Conservation (phyloP, 2,113 vertebrate genomes). For the Tachuris rubrigastra region DNA sequence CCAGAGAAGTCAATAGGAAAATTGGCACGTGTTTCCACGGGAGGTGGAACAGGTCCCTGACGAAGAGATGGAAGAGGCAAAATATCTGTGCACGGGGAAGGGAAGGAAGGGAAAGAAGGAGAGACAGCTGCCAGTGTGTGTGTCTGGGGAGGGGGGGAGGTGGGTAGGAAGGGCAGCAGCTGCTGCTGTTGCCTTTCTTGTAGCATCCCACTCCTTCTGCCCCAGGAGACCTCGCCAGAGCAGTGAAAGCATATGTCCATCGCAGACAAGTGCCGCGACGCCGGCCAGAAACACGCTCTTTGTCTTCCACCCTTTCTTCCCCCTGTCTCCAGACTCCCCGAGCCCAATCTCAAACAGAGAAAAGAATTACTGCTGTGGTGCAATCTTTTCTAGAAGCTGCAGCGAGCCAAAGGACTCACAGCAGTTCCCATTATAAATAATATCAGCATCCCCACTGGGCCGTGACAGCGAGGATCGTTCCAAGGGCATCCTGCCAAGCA, state of each 20-base stretch:
- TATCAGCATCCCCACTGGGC: not conserved
- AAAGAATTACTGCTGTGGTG: not conserved
- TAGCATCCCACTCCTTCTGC: not conserved
- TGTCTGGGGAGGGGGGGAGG: not conserved
- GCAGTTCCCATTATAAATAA: conserved; percentile 29
- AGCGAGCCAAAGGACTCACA: not conserved
- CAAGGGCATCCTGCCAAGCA: not conserved
- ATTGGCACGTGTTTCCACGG: not conserved
- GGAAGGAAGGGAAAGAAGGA: not conserved
- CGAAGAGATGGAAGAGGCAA: not conserved
- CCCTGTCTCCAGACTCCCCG: not conserved
- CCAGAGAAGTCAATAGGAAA: not conserved
- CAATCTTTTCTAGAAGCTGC: not conserved
- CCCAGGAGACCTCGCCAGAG: not conserved
- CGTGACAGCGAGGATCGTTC: not conserved
- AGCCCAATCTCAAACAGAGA: not conserved
- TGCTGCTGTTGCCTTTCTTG: conserved; percentile 17
- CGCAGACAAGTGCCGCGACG: not conserved
- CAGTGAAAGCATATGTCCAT: not conserved
- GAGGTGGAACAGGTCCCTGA: not conserved
- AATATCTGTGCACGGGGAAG: not conserved
- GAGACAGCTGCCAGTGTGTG: not conserved
- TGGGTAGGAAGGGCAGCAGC: conserved; percentile 17
- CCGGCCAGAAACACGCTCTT: not conserved
- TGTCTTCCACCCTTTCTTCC: not conserved